A percentile compares a stretch with the other conserved stretches of the same genome.
Evolutionary conservation across 2,888 invertebrate genomes (phyloP).

Genomic region (Scotopteryx bipunctaria): DNA sequence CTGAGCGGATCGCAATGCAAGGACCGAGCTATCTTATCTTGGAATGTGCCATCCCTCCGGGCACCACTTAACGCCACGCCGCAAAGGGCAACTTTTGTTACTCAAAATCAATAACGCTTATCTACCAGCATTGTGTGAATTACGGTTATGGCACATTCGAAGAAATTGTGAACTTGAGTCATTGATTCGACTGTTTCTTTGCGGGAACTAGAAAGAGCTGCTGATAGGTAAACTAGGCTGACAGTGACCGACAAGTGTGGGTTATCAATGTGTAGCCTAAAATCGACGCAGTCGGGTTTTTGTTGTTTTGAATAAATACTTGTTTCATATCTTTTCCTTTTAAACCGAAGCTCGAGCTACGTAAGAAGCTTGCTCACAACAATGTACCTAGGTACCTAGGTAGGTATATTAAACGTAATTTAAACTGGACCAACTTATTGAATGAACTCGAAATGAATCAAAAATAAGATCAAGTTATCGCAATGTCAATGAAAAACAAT

Average conservation of each 20-base stretch:
- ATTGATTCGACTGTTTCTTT: conserved; percentile 34
- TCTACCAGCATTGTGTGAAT: conserved; percentile 64
- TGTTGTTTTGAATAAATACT: no score
- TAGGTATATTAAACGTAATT: no score
- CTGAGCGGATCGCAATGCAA: conserved; percentile 70
- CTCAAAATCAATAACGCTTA: conserved; percentile 70
- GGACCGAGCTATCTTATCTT: conserved; percentile 68
- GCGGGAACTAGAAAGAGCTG: not conserved
- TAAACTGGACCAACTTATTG: conserved; percentile 13
- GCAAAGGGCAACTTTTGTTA: conserved; percentile 69
- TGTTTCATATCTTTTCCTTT: no score
- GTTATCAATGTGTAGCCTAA: no score
- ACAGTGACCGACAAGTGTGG: no score
- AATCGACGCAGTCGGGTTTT: no score
- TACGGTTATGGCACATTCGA: conserved; percentile 57
- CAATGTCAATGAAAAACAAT: conserved; percentile 49
- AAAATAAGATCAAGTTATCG: conserved; percentile 40
- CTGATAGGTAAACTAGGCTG: no score
- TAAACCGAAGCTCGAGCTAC: no score
- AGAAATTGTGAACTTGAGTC: conserved; percentile 55
- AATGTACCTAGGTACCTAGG: no score
- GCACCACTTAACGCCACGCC: conserved; percentile 70
- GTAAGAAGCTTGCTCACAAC: no score
- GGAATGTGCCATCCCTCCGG: conserved; percentile 75
- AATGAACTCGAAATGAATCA: conserved; percentile 29